Conservation (phyloP, 2,113 vertebrate species). For the Ursus arctos region DNA sequence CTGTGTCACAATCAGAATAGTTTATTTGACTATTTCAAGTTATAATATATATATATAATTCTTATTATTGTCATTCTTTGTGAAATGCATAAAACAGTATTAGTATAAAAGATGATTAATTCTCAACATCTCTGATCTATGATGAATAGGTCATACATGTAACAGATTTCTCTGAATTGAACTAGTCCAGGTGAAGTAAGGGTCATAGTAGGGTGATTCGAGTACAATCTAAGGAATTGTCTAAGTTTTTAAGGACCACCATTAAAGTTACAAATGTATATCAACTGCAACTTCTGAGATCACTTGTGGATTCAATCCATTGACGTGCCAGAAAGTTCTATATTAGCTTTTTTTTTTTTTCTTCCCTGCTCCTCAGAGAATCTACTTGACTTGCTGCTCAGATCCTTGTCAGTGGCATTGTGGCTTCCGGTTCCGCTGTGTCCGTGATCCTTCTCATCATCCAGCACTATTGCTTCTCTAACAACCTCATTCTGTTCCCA, state of each 20-base stretch:
- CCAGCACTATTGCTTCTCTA: neutral
- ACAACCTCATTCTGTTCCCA: too few relatives aligned
- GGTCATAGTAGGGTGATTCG: too few relatives aligned
- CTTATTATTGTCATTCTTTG: neutral
- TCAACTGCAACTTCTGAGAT: neutral
- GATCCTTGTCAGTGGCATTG: neutral
- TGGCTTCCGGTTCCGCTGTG: neutral
- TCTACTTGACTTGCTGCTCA: neutral
- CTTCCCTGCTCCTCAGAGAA: neutral
- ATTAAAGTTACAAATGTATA: neutral
- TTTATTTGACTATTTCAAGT: neutral
- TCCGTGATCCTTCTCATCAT: neutral
- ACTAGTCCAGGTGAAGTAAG: rapidly evolving
- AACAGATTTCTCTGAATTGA: neutral
- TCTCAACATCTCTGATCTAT: neutral
- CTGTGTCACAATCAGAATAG: neutral
- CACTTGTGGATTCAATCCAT: neutral
- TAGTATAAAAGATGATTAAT: neutral
- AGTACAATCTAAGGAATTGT: neutral
- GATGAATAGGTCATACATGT: neutral
- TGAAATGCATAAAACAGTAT: neutral
- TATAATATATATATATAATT: neutral
- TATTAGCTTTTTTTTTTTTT: neutral
- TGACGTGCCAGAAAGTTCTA: neutral
- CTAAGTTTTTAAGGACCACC: neutral